Base-by-base conservation (phyloP, 2,797 vertebrate species). In the Danio kyathit region DNA sequence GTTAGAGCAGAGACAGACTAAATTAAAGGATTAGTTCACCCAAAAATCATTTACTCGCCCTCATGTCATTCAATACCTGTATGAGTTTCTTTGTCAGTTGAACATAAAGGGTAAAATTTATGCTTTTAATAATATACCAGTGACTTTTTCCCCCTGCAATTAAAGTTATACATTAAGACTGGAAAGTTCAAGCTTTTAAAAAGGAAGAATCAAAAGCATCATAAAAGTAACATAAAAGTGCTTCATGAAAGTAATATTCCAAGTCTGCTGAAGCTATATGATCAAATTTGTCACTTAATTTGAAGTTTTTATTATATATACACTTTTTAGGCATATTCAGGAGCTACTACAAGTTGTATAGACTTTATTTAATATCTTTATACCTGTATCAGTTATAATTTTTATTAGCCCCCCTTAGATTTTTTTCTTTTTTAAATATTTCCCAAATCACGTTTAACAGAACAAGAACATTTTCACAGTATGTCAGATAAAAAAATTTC, bases 21-120 rank as follows among this genome's bases (percentile, higher is more conserved):
- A 41, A 63, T 75, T 63, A 51, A 51, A 49, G 46, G 73, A 61
- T 75, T 63, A 75, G 46, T 10, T 63, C 73, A 40, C 8, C 57
- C 16, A 40, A 74, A 72, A 74, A 74, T 40, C 0, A 48, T 46
- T 60, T 29, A 60, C 13, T 59, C 0, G 0, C 17, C 56, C 43
- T 48, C 19, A n/a, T 74, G 72, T 74, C 72, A 48, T 59, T 74
- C 14, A 56, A 75, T 38, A 49, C 21, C 13, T 63, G 19, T n/a
- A 38, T 74, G 29, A 8, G 8, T 48, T 40, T 43, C 12, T 74
- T 74, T n/a, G 17, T 40, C 17, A 74, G 44, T 49, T 38, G 21
- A 75, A 61, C 44, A 51, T 49, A 12, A 60, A 72, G 56, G 11
- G 11, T 29, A 19, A 38, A 16, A 5, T 1, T 6, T 38, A 2